Evolutionary conservation across 2,113 vertebrate genomes (phyloP), one percentile per base, ranked within the genome.

Genomic region (Cariama cristata): DNA sequence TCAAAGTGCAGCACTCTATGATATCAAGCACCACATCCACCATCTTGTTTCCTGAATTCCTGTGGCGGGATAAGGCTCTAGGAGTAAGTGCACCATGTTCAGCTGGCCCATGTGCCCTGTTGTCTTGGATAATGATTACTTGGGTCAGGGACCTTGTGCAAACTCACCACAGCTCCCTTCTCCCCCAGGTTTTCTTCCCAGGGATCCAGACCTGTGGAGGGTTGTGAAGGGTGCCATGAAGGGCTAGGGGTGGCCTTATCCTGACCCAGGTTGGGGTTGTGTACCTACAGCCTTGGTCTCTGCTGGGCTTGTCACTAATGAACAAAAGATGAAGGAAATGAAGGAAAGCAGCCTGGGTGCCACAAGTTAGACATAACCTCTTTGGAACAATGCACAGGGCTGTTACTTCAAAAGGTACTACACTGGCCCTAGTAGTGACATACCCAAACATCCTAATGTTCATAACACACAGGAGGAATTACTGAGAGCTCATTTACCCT

Each of bases 1-100:
- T 42, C 9, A 4, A 35, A 14, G 22, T 10, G 26, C 1, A 1
- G 9, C 1, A 1, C 20, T 35, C 30, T 60, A 8, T n/a, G 16
- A 5, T 8, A 56, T 8, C 45, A 83, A 33, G 17, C 33, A 32
- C 14, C 4, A 38, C 11, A 30, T 14, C 19, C 35, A 44, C 11
- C 35, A 11, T 8, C 32, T 50, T 2, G 0, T 49, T 80, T 75
- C 33, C 55, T 45, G 8, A 56, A 75, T 45, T 45, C 35, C 32
- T n/a, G 21, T 27, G 14, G 33, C 14, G 6, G 38, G 20, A 47
- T 26, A n/a, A 45, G 4, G 24, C 32, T 38, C 55, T 83, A 44
- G 23, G 24, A n/a, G 20, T 22, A 71, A 76, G 45, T 3, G 3
- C 20, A 45, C 13, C 13, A 5, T 9, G 17, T 27, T 71, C 20